Percentiles rank a stretch among this genome's conserved stretches.
Conservation (phyloP, 2,113 vertebrate species). For the Diadophis punctatus region DNA sequence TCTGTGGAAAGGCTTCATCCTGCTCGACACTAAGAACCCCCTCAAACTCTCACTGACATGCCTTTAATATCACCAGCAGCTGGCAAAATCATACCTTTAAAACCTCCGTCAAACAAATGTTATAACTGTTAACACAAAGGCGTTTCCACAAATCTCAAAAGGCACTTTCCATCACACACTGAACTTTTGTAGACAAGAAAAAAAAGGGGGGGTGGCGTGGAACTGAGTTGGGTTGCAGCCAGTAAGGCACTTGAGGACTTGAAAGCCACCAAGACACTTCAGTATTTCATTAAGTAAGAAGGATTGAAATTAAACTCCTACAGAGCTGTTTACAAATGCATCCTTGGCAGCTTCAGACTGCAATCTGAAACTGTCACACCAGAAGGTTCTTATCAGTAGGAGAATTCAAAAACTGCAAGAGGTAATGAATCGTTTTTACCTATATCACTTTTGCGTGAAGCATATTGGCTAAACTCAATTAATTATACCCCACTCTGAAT, state of each 20-base stretch:
- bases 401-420: neutral
- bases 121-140: neutral
- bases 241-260: neutral
- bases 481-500: neutral
- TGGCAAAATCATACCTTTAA: neutral
- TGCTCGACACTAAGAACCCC: fast-evolving
- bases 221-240: neutral
- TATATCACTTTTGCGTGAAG: neutral
- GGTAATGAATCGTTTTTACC: neutral
- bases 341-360: neutral
- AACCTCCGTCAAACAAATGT: neutral
- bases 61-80: neutral
- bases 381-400: neutral
- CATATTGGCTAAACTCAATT: neutral
- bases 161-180: neutral
- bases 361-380: neutral
- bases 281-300: neutral
- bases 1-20: neutral
- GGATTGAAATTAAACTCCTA: neutral
- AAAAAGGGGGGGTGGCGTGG: neutral
- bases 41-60: neutral
- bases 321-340: neutral
- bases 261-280: neutral
- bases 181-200: neutral
- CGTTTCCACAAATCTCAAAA: constrained; percentile 25